Percentiles rank a stretch among this genome's conserved stretches.
Conservation (phyloP, 2,888 invertebrate species). For the Eupithecia inturbata region DNA sequence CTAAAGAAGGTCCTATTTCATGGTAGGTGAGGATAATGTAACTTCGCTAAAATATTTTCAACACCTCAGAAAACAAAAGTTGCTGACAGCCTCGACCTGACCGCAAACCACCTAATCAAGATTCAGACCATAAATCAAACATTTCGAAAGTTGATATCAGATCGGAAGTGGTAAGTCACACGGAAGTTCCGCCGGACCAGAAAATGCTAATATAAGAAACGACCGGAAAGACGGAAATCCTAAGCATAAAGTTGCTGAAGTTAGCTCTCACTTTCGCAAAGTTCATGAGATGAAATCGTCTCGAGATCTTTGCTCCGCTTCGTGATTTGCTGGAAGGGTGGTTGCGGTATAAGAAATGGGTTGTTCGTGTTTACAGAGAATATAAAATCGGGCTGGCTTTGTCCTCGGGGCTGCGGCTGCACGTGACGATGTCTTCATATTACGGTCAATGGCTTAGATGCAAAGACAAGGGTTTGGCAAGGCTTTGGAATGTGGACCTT, state of each 20-base stretch:
- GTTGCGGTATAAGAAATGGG: slow-evolving; percentile 46
- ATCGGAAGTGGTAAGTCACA: slow-evolving; percentile 38
- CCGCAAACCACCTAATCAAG: slow-evolving; percentile 14
- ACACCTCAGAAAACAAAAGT: slow-evolving; percentile 10
- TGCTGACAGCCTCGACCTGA: slow-evolving; percentile 4
- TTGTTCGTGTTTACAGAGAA: slow-evolving; percentile 28
- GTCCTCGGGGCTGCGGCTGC: slow-evolving; percentile 2
- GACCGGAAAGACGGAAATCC: slow-evolving; percentile 45
- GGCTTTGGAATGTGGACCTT: not conserved
- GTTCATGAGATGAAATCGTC: slow-evolving; percentile 40
- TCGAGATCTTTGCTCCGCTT: slow-evolving; percentile 45
- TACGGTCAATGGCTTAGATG: slow-evolving; percentile 7
- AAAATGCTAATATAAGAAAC: slow-evolving; percentile 41
- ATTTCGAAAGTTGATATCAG: slow-evolving; percentile 41
- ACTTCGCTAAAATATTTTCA: not conserved
- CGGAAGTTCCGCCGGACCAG: slow-evolving; percentile 39
- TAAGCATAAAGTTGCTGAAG: slow-evolving; percentile 44
- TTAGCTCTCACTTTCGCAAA: slow-evolving; percentile 45
- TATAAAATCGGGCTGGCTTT: slow-evolving; percentile 13
- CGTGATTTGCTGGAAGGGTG: slow-evolving; percentile 48
- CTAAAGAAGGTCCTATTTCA: not conserved
- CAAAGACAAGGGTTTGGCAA: not conserved
- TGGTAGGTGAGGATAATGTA: not conserved
- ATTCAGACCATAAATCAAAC: slow-evolving; percentile 27
- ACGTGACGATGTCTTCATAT: slow-evolving; percentile 15